Base-by-base conservation (phyloP, 2,888 invertebrate species). In the Melinaea marsaeus region DNA sequence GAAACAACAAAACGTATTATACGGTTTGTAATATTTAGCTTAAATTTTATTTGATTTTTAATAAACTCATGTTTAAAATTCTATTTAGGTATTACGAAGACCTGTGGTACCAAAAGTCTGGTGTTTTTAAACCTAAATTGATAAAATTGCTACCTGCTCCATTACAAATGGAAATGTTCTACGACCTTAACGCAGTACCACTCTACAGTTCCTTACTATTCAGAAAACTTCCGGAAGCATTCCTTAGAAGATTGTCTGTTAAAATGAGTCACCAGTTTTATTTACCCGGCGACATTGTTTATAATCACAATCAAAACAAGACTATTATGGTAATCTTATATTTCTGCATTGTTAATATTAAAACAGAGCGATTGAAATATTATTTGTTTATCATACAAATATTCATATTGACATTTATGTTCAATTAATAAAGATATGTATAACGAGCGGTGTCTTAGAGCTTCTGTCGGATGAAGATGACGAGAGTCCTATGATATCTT, bases 251-350 rank as follows among this genome's bases (percentile, higher is more conserved):
- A 72, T 72, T 92, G 58, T 90, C 92, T 9, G 76, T 88, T 54
- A 84, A 85, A 47, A 92, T 92, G 91, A 84, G 80, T 72, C 91
- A 91, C 69, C 89, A 91, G 69, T 91, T 91, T 77, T 91, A 89
- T 78, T 83, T 91, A 72, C 87, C 90, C 3, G 92, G 91, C 32
- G 91, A 92, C 71, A 79, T 86, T 71, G 88, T 92, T 70, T 92
- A 86, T 71, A 85, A 80, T 69, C 89, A 91, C 69, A 88, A 88
- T 71, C 85, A 89, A 71, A 86, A 89, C 69, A 92, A 92, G 78
- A 87, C 87, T 71, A 82, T 85, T 75, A 92, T 92, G 92, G 92
- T 90, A 82, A 80, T 62, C 60, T 57, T 65, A 64, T 61, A 63
- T 64, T 68, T 62, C 60, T 64, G 56, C 60, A 61, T 66, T 65